Conservation (phyloP, 2,113 vertebrate genomes). For the Gasterosteus aculeatus region DNA sequence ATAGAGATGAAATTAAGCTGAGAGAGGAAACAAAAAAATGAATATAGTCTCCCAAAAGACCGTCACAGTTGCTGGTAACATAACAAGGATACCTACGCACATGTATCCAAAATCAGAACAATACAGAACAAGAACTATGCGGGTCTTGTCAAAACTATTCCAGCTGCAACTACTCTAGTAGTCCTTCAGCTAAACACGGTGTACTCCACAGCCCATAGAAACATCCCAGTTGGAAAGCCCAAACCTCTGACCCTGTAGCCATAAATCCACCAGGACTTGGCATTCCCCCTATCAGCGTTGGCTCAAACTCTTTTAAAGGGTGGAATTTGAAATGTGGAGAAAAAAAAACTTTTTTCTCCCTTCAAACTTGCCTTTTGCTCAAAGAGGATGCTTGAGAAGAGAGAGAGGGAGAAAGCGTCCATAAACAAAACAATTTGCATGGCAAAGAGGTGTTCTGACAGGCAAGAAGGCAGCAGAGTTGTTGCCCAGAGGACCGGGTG, state of each 20-base stretch:
- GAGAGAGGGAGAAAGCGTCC: not conserved
- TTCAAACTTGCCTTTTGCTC: slow-evolving; percentile 36
- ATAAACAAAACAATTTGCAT: slow-evolving; percentile 65
- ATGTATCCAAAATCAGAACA: slow-evolving; percentile 6
- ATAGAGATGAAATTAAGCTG: slow-evolving; percentile 20
- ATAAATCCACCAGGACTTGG: slow-evolving; percentile 44
- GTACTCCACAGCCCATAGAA: slow-evolving; percentile 4
- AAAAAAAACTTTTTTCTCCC: slow-evolving; percentile 12
- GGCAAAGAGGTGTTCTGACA: slow-evolving; percentile 70
- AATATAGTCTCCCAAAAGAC: not conserved
- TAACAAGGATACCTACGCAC: slow-evolving; percentile 10
- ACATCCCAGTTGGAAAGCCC: slow-evolving; percentile 4
- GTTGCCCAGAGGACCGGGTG: slow-evolving; percentile 61
- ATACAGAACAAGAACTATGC: not conserved
- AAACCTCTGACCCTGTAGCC: slow-evolving; percentile 39
- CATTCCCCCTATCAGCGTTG: slow-evolving; percentile 24
- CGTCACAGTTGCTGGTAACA: slow-evolving; percentile 20
- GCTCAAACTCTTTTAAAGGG: slow-evolving; percentile 35
- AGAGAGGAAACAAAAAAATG: not conserved
- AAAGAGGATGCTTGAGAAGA: slow-evolving; percentile 35
- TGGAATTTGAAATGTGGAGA: slow-evolving; percentile 36
- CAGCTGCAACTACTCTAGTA: slow-evolving; percentile 12
- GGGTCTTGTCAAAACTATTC: slow-evolving; percentile 9
- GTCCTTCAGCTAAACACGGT: slow-evolving; percentile 15
- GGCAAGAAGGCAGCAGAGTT: slow-evolving; percentile 44